Conservation (phyloP, 2,888 invertebrate species). For the Hipparchia semele region DNA sequence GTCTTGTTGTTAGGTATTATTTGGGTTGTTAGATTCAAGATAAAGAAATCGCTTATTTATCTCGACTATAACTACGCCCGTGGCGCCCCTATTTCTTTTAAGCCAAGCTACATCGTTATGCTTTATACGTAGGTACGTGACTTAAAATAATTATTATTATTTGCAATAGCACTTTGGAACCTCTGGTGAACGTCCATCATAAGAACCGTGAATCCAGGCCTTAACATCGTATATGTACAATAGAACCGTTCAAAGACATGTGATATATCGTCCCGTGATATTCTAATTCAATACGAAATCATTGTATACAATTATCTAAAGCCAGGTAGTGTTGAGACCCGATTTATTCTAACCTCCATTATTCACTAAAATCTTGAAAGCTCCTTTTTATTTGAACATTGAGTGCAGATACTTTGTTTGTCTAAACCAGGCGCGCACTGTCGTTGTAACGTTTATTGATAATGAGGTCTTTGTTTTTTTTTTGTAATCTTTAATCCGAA, state of each 20-base stretch:
- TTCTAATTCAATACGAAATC: conserved; percentile 59
- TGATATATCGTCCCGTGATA: conserved; percentile 42
- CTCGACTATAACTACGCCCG: too few relatives aligned
- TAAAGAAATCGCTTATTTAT: too few relatives aligned
- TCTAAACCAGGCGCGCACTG: conserved; percentile 80
- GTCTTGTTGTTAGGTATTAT: too few relatives aligned
- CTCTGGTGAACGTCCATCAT: not conserved
- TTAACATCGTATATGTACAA: conserved; percentile 60
- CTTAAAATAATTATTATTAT: not conserved
- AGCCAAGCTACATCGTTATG: too few relatives aligned
- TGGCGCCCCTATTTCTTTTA: too few relatives aligned
- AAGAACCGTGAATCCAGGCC: not conserved
- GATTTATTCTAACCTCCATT: conserved; percentile 76
- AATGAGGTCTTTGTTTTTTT: conserved; percentile 44
- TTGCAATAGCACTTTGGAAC: not conserved
- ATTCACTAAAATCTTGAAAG: conserved; percentile 81
- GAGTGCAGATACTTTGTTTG: conserved; percentile 81
- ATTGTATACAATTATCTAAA: conserved; percentile 82
- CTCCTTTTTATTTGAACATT: conserved; percentile 83
- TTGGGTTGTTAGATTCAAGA: too few relatives aligned
- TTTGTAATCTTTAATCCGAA: conserved; percentile 45
- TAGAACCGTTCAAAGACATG: conserved; percentile 49
- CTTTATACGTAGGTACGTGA: not conserved
- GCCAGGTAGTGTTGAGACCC: conserved; percentile 76
- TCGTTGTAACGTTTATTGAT: conserved; percentile 51